These are phyloP conservation scores for Piaya cayana DNA, from an alignment of 2,113 vertebrate species.

Conservation along the genomic window DNA sequence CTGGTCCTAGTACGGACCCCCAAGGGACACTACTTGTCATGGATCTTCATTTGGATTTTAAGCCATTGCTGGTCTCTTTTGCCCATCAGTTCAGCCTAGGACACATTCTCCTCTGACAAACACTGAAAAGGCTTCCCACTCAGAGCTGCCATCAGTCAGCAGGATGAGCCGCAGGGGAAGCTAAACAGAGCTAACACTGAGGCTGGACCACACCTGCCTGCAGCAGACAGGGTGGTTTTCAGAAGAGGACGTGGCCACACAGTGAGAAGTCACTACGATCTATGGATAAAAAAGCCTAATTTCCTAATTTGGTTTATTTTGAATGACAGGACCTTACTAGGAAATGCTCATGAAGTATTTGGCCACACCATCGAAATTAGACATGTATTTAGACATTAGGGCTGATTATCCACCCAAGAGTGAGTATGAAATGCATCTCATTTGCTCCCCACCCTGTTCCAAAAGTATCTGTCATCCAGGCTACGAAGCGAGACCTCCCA, in stretches of 20 bases:
- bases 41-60: too few species aligned
- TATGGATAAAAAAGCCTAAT: accelerated
- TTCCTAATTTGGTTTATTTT: neutral
- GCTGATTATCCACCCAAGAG: neutral
- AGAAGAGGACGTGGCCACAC: neutral
- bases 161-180: neutral
- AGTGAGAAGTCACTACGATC: neutral
- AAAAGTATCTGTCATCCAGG: neutral
- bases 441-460: neutral
- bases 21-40: too few species aligned
- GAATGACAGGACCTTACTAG: neutral
- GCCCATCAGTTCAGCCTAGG: neutral
- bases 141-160: neutral
- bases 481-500: neutral
- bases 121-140: neutral
- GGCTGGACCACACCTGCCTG: neutral
- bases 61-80: neutral
- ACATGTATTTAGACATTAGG: neutral
- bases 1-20: too few species aligned
- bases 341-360: neutral
- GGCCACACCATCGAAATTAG: neutral
- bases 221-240: neutral
- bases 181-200: neutral
- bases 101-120: neutral
- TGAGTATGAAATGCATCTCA: neutral